Conservation (phyloP, 2,888 invertebrate species). For the Crepidodera aurea region DNA sequence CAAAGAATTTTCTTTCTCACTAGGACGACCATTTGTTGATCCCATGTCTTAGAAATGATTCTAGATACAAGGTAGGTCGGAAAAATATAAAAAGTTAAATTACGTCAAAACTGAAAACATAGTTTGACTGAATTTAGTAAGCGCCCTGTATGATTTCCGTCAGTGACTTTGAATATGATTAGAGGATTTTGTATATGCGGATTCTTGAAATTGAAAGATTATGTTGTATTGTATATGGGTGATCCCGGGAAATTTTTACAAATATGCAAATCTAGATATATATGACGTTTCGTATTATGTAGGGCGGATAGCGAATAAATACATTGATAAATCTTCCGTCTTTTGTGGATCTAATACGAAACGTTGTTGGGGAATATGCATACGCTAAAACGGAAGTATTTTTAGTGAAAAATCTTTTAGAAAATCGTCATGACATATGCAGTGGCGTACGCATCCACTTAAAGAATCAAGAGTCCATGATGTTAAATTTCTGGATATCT, state of each 20-base stretch:
- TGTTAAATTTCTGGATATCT: too few species aligned
- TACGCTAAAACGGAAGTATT: not conserved
- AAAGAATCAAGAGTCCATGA: slow-evolving; percentile 42
- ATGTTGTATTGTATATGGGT: slow-evolving; percentile 56
- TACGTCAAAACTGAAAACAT: too few species aligned
- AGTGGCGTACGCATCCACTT: not conserved
- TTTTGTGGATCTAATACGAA: slow-evolving; percentile 34
- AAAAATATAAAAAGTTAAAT: too few species aligned
- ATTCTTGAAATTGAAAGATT: slow-evolving; percentile 59
- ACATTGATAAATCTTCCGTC: slow-evolving; percentile 43
- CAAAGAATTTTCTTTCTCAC: too few species aligned
- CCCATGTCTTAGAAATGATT: too few species aligned
- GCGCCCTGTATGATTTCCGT: slow-evolving; percentile 30
- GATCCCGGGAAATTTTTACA: slow-evolving; percentile 44
- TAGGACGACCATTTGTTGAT: too few species aligned
- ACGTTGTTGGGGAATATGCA: not conserved
- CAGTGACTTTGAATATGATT: slow-evolving; percentile 57
- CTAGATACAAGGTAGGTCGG: too few species aligned
- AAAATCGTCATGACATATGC: not conserved
- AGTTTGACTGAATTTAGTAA: not conserved
- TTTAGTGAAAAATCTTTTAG: not conserved
- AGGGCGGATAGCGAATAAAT: slow-evolving; percentile 40
- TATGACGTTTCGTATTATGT: slow-evolving; percentile 41
- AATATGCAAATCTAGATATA: slow-evolving; percentile 46
- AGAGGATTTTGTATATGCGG: slow-evolving; percentile 55